phyloP scores from a whole-genome alignment of 2,888 invertebrate species.

The Cylloceria caligata region DNA sequence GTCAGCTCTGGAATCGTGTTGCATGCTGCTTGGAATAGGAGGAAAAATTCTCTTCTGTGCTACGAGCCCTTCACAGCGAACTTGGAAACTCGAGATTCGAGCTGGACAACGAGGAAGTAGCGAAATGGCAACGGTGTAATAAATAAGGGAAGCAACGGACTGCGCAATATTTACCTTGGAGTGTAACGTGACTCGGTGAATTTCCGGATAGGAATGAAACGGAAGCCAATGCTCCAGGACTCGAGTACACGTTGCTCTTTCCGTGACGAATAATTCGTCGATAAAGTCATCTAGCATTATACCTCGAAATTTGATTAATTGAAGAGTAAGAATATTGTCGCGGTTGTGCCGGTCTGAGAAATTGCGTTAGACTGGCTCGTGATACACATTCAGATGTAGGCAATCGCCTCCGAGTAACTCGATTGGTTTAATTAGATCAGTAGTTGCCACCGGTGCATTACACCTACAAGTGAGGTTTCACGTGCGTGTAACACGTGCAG shows the following conservation, averaged over 20 bases:
- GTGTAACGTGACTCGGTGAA: conserved; percentile 43
- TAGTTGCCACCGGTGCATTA: conserved; percentile 34
- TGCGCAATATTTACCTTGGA: conserved; percentile 44
- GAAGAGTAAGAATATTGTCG: background rate
- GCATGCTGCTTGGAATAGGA: conserved; percentile 20
- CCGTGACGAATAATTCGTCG: conserved; percentile 27
- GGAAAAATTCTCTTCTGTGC: conserved; percentile 26
- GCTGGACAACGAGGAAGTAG: conserved; percentile 46
- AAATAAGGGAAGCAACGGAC: conserved; percentile 20
- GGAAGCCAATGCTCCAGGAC: conserved; percentile 37
- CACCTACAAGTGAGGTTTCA: conserved; percentile 47
- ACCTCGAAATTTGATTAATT: background rate
- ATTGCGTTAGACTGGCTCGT: conserved; percentile 60
- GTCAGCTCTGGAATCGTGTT: conserved; percentile 27
- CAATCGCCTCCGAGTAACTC: conserved; percentile 70
- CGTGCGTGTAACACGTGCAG: conserved; percentile 66
- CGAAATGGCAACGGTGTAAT: conserved; percentile 51
- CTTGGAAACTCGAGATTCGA: conserved; percentile 51
- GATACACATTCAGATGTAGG: conserved; percentile 45
- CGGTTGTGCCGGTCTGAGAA: background rate
- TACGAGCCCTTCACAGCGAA: background rate
- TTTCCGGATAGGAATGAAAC: conserved; percentile 33
- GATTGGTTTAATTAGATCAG: conserved; percentile 76
- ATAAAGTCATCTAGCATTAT: conserved; percentile 33
- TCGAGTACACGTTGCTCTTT: background rate